Conservation (phyloP, 2,113 vertebrate species). For the Strigops habroptila region DNA sequence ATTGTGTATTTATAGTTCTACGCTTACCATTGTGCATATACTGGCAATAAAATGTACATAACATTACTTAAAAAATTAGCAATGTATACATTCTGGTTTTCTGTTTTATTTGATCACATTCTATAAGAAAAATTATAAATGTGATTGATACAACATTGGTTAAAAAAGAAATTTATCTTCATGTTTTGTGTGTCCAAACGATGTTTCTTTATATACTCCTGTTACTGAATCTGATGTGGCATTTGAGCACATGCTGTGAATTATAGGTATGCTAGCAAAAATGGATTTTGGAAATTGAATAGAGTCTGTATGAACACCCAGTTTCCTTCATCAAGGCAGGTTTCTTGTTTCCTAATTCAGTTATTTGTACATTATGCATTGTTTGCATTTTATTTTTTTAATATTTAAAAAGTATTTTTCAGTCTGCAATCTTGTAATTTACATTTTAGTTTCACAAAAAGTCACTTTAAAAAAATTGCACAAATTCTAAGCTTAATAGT, state of each 20-base stretch:
- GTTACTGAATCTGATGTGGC: neutral
- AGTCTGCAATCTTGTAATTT: neutral
- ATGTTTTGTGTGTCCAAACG: neutral
- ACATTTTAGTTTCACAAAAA: neutral
- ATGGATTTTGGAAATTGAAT: neutral
- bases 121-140: neutral
- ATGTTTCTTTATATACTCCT: neutral
- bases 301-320: neutral
- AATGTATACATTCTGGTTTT: constrained; percentile 57
- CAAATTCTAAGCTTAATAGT: neutral
- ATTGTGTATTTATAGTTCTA: constrained; percentile 95
- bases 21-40: constrained; percentile 93
- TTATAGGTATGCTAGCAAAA: neutral
- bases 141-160: neutral
- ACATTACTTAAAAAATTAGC: constrained; percentile 74
- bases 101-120: constrained; percentile 53
- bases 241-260: constrained; percentile 8
- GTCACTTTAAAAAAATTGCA: neutral
- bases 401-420: neutral
- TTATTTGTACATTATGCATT: neutral
- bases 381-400: neutral
- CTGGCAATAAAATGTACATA: constrained; percentile 97
- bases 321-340: neutral
- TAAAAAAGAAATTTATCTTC: neutral
- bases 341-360: neutral